These are phyloP conservation scores for Crenuchus spilurus DNA, from an alignment of 2,797 vertebrate genomes.

Conservation along the genomic window DNA sequence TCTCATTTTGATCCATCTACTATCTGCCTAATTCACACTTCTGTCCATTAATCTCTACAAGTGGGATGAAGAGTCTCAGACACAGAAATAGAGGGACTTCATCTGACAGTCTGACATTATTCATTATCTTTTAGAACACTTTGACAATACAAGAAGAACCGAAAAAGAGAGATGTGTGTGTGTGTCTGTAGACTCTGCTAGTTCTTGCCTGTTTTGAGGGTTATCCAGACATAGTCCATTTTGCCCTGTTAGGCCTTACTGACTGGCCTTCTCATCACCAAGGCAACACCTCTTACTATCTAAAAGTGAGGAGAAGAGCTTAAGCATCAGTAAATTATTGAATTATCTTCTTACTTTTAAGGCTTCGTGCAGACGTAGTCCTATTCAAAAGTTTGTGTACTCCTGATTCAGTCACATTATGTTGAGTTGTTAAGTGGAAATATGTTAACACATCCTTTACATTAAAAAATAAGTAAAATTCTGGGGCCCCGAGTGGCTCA, in stretches of 20 bases:
- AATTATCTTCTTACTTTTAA: not conserved
- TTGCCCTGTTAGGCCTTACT: slow-evolving; percentile 46
- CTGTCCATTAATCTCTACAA: slow-evolving; percentile 39
- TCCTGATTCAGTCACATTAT: no score
- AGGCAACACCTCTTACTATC: slow-evolving; percentile 6
- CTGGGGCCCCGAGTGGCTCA: no score
- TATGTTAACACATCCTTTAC: no score
- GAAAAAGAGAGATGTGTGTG: not conserved
- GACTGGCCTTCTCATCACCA: slow-evolving; percentile 2
- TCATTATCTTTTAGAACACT: slow-evolving; percentile 44
- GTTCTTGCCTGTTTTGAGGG: not conserved
- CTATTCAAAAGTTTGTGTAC: no score
- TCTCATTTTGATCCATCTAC: slow-evolving; percentile 16
- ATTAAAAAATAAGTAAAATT: no score
- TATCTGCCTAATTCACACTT: slow-evolving; percentile 27
- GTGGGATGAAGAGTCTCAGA: slow-evolving; percentile 26
- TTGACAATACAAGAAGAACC: not conserved
- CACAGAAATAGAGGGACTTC: slow-evolving; percentile 28
- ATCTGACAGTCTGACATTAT: slow-evolving; percentile 45
- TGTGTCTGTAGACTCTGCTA: slow-evolving; percentile 20
- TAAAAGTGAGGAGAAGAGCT: not conserved
- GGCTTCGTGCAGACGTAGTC: no score
- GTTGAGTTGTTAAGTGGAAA: no score
- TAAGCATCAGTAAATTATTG: not conserved
- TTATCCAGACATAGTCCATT: slow-evolving; percentile 26